phyloP scores from a whole-genome alignment of 92 coral and sea anemone genomes.

The Siderastrea radians region DNA sequence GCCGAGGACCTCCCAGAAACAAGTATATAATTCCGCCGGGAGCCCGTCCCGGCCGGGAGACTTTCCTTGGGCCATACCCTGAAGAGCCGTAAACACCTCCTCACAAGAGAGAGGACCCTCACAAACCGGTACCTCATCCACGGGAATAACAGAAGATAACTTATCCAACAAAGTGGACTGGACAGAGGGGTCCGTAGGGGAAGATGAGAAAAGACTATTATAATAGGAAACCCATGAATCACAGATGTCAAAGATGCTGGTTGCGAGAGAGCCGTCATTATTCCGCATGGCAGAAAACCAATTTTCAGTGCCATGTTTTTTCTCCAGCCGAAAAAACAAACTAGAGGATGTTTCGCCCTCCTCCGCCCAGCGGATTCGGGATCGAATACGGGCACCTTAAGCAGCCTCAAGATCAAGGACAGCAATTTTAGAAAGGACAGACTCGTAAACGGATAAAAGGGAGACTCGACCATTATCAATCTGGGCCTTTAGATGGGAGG shows the following conservation, averaged over 20 bases:
- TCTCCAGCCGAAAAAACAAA: background rate
- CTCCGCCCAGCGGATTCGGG: slow-evolving; percentile 7
- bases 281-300: background rate
- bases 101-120: background rate
- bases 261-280: background rate
- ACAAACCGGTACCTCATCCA: background rate
- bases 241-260: background rate
- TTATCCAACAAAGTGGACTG: background rate
- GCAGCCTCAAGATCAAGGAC: background rate
- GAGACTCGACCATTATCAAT: background rate
- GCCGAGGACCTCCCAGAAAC: slow-evolving; percentile 10
- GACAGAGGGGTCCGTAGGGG: background rate
- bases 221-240: background rate
- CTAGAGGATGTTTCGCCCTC: slow-evolving; percentile 30
- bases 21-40: background rate
- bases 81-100: background rate
- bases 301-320: background rate
- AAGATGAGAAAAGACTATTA: background rate
- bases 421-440: background rate
- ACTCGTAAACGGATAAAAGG: background rate
- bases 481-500: background rate
- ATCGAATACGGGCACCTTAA: background rate
- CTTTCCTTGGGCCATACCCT: background rate
- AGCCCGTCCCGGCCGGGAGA: slow-evolving; percentile 48
- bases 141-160: background rate